Conservation (phyloP, 2,888 invertebrate genomes). For the Cerceris rybyensis region DNA sequence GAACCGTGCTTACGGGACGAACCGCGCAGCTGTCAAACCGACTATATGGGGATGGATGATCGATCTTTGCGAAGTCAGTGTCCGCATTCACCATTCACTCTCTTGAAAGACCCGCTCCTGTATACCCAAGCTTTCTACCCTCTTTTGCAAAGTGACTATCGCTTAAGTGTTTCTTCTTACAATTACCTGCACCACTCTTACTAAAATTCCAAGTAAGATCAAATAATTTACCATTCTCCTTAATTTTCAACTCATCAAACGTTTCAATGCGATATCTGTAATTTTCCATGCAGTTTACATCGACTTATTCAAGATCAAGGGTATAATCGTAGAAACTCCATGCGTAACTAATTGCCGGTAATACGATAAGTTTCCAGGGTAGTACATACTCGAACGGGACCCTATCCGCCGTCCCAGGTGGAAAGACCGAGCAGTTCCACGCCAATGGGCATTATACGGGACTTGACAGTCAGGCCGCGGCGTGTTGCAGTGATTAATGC, state of each 20-base stretch:
- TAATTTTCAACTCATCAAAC: too few relatives aligned
- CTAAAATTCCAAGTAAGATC: too few relatives aligned
- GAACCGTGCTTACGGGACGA: constrained; percentile 53
- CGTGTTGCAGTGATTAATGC: constrained; percentile 81
- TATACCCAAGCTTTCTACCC: constrained; percentile 29
- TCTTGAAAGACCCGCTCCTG: too few relatives aligned
- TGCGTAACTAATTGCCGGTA: constrained; percentile 33
- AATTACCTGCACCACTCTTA: too few relatives aligned
- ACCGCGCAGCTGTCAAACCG: constrained; percentile 62
- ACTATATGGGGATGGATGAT: constrained; percentile 47
- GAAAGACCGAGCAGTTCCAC: constrained; percentile 65
- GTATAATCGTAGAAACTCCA: too few relatives aligned
- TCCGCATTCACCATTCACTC: constrained; percentile 16
- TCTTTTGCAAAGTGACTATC: background rate
- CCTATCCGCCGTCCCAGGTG: constrained; percentile 65
- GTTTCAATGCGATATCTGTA: too few relatives aligned
- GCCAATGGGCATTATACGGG: constrained; percentile 76
- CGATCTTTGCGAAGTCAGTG: constrained; percentile 52
- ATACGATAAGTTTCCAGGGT: constrained; percentile 62
- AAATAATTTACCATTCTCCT: too few relatives aligned
- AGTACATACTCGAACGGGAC: constrained; percentile 61
- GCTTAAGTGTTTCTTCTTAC: too few relatives aligned
- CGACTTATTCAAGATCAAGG: too few relatives aligned
- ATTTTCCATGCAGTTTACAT: too few relatives aligned
- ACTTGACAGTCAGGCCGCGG: constrained; percentile 75